Evolutionary conservation across 1,140 invertebrate genomes (phyloP), one percentile per base, ranked within the genome.

Genomic region (Onthophagus taurus): DNA sequence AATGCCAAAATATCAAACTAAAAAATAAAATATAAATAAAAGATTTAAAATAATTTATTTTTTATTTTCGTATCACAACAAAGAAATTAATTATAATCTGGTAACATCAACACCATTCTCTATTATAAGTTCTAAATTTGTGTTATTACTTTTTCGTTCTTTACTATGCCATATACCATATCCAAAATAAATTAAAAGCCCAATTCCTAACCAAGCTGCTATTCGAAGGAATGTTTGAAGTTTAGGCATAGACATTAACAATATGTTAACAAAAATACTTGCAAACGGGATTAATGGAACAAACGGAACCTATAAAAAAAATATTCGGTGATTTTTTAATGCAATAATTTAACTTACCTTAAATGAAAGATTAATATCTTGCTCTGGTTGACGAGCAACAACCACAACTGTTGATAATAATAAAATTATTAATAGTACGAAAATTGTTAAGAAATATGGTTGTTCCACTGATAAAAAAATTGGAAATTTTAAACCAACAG

Each of bases 341-440:
- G n/a, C n/a, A n/a, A n/a, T n/a, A n/a, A n/a, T n/a, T n/a, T n/a
- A n/a, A n/a, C n/a, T n/a, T 45, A 46, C 44, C 29, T 47, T 47
- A 26, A 47, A 47, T 2, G 45, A 19, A 6, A 47, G 17, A 11
- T 47, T 26, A 19, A 2, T 12, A 6, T 31, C 13, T 26, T 31
- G 18, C 11, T 19, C 12, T n/a, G 45, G 45, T 20, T 47, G 45
- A 18, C 45, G 17, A 9, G 29, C 38, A 13, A 47, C 34, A 30
- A 47, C 16, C 12, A 47, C 16, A 4, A 47, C 14, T 12, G 13
- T 21, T 16, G 34, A 14, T 4, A 42, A 3, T 11, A 47, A n/a
- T 2, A 42, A 6, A 7, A 47, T n/a, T 7, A 8, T 8, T 2
- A 47, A 13, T 7, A 42, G 6, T 6, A 42, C 16, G 11, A 41